Evolutionary conservation across 2,797 vertebrate species (phyloP).

Genomic region (Lepidocolaptes lacrymiger): DNA sequence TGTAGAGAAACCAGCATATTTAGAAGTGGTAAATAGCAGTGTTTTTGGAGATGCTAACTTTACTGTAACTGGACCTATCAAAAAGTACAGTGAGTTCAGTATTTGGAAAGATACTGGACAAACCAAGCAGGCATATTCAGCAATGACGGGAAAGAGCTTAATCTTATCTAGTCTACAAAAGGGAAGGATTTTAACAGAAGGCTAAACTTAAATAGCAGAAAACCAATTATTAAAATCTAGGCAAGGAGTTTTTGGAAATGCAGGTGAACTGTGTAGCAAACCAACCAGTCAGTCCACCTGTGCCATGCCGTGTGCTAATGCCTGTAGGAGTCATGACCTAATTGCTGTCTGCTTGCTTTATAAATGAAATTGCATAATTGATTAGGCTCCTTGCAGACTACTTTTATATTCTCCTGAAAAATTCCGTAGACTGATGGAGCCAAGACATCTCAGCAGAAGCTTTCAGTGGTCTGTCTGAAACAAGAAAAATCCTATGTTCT

Average conservation of each 20-base stretch:
- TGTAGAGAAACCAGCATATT: background rate
- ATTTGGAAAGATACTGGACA: background rate
- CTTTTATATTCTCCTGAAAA: background rate
- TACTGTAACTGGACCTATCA: background rate
- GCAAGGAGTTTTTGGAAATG: background rate
- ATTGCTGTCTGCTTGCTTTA: background rate
- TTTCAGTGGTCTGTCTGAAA: background rate
- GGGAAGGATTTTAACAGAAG: background rate
- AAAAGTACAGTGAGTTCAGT: background rate
- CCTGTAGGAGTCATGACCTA: background rate
- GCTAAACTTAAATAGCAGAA: background rate
- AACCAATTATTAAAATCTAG: background rate
- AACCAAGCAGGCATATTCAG: background rate
- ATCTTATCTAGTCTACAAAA: background rate
- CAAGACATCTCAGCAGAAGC: background rate
- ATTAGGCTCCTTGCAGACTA: background rate
- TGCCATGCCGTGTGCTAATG: fast-evolving
- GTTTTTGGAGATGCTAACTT: background rate
- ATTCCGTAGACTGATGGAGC: background rate
- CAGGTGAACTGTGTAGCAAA: fast-evolving
- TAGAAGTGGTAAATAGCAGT: background rate
- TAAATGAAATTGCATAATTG: background rate
- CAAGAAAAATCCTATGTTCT: background rate
- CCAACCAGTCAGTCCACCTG: background rate
- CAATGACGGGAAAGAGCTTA: background rate